These are phyloP conservation scores for Papilio polytes DNA, from an alignment of 1,140 invertebrate species.

Conservation along the genomic window DNA sequence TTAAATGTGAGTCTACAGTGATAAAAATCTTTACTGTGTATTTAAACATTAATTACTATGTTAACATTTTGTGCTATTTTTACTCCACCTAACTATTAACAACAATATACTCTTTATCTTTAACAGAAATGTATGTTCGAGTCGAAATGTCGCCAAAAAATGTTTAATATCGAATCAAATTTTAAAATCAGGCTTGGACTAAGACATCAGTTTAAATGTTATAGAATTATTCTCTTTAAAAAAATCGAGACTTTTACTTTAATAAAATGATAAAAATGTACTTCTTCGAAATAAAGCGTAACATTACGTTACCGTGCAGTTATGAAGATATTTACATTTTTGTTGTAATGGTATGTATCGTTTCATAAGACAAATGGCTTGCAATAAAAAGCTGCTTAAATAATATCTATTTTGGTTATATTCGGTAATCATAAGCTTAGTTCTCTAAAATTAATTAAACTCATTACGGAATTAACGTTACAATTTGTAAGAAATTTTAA, in stretches of 20 bases:
- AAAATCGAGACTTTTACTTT: not conserved
- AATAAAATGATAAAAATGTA: not conserved
- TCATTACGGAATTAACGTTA: too few species aligned
- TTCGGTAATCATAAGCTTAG: not conserved
- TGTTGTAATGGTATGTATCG: not conserved
- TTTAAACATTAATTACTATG: not conserved
- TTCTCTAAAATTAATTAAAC: too few species aligned
- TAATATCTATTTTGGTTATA: not conserved
- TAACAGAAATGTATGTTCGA: too few species aligned
- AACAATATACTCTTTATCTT: too few species aligned
- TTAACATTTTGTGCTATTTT: not conserved
- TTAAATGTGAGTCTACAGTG: not conserved
- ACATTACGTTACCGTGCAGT: not conserved
- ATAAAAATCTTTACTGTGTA: constrained; percentile 1
- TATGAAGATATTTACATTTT: not conserved
- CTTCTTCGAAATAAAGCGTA: not conserved
- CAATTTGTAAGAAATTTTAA: too few species aligned
- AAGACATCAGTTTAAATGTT: not conserved
- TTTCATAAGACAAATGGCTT: not conserved
- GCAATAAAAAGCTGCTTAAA: not conserved
- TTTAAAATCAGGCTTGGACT: too few species aligned
- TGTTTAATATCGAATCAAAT: too few species aligned
- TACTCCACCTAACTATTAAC: not conserved
- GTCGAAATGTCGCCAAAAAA: too few species aligned
- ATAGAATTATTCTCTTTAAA: not conserved